These are phyloP conservation scores for Genyomyrus donnyi DNA, from an alignment of 2,113 vertebrate species.

Conservation along the genomic window DNA sequence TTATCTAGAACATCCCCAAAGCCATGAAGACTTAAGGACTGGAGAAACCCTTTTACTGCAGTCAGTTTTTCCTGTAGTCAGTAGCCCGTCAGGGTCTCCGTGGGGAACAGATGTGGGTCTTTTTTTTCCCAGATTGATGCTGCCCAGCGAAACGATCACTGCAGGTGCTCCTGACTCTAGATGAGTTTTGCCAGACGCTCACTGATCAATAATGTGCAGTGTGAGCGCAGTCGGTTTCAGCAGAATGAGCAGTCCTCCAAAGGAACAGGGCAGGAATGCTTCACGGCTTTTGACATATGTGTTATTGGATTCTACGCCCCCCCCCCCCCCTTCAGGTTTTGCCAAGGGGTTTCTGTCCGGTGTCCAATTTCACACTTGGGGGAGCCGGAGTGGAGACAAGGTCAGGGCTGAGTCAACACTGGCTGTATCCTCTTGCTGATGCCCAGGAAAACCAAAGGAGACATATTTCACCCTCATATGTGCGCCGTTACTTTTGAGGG, in stretches of 20 bases:
- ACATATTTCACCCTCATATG: background rate
- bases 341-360: slow-evolving; percentile 20
- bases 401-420: slow-evolving; percentile 18
- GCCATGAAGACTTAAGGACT: background rate
- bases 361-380: slow-evolving; percentile 27
- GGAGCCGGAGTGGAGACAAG: slow-evolving; percentile 18
- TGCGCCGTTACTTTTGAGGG: background rate
- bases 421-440: slow-evolving; percentile 1
- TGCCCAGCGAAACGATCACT: background rate
- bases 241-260: slow-evolving; percentile 10
- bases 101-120: slow-evolving; percentile 9
- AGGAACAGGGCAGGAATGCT: slow-evolving; percentile 1
- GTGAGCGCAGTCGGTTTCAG: background rate
- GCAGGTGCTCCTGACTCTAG: slow-evolving; percentile 7
- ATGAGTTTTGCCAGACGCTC: slow-evolving; percentile 12
- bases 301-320: slow-evolving; percentile 15
- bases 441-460: background rate
- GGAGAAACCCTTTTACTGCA: background rate
- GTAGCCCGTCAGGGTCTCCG: background rate
- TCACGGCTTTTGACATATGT: slow-evolving; percentile 22
- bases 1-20: background rate
- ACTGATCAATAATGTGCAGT: slow-evolving; percentile 11
- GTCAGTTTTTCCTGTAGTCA: background rate
- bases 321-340: slow-evolving; percentile 7
- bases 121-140: background rate